Base-by-base conservation (phyloP, 2,797 vertebrate genomes). In the Typhlichthys subterraneus region DNA sequence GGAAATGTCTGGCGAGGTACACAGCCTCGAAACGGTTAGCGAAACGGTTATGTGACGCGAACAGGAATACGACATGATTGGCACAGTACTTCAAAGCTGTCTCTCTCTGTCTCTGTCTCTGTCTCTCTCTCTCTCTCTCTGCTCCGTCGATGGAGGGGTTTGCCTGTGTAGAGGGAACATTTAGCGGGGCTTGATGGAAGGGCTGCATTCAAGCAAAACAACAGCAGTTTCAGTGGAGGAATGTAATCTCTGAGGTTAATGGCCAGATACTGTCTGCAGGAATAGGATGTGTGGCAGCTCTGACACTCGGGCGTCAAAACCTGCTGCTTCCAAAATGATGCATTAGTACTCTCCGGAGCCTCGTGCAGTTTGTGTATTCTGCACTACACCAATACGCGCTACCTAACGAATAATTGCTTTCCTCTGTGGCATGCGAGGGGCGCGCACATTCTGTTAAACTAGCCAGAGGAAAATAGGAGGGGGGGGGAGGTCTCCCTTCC, bases 361-460 rank as follows among this genome's bases (percentile, higher is more conserved):
- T 57, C 75, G 74, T 23, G 23, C 72, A 70, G 75, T 64, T 73
- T 48, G 75, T 61, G 76, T 11, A 11, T 61, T 78, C 59, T 78
- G 63, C 57, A 62, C 59, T 53, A 66, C 31, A 5, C 53, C 64
- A 59, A 60, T 45, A 59, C 57, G 57, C 61, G 75, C 68, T 23
- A 23, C 57, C 59, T 82, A 66, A 80, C 86, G 86, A 86, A 72
- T 84, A 81, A 89, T 83, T 82, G 78, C 77, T 85, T 90, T 90
- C 82, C 75, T 79, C 82, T 89, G 78, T 82, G 73, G 85, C 81
- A 83, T 77, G 87, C 79, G 72, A 80, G 76, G 73, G 85, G 77
- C 77, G 77, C 82, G 84, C 82, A 85, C 79, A 70, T 90, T 90
- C 85, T 88, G 84, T 87, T 84, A 88, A 88, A 84, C 81, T 80